These are phyloP conservation scores for Acrobasis suavella DNA, from an alignment of 2,888 invertebrate species.

Conservation along the genomic window DNA sequence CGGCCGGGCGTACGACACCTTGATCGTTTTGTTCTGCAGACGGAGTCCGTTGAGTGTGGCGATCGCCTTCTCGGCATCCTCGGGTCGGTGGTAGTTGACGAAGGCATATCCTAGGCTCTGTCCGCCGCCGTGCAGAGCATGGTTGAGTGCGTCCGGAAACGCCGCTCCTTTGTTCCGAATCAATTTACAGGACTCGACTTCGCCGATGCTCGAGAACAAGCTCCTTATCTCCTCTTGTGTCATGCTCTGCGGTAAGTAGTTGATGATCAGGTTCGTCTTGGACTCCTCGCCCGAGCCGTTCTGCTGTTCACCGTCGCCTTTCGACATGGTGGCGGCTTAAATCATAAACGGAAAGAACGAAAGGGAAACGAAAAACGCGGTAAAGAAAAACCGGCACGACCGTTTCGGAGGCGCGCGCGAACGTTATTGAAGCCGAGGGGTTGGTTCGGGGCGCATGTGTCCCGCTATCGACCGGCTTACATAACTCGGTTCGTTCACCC, in stretches of 20 bases:
- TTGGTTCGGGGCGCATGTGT: constrained; percentile 58
- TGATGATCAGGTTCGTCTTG: constrained; percentile 99
- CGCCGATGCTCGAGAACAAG: constrained; percentile 98
- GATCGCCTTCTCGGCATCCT: constrained; percentile 99
- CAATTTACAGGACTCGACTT: constrained; percentile 99
- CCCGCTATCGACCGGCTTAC: constrained; percentile 73
- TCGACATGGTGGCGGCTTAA: constrained; percentile 88
- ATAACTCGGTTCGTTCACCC: constrained; percentile 80
- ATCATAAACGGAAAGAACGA: constrained; percentile 83
- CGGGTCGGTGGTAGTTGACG: constrained; percentile 98
- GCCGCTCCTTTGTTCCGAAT: constrained; percentile 99
- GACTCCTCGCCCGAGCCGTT: constrained; percentile 95
- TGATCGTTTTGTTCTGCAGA: constrained; percentile 99
- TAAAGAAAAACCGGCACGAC: constrained; percentile 80
- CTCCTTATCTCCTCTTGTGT: constrained; percentile 99
- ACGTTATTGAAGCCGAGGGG: constrained; percentile 62
- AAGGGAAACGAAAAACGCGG: constrained; percentile 83
- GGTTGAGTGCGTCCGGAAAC: constrained; percentile 85
- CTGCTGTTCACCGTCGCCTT: constrained; percentile 93
- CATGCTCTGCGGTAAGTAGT: constrained; percentile 99
- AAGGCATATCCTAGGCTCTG: constrained; percentile 99
- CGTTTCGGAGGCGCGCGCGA: constrained; percentile 76
- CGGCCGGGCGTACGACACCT: constrained; percentile 98
- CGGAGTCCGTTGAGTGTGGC: constrained; percentile 98
- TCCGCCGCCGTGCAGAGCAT: constrained; percentile 86